Evolutionary conservation across 1,140 invertebrate species (phyloP), one percentile per base, ranked within the genome.

Genomic region (Neelides sp.): DNA sequence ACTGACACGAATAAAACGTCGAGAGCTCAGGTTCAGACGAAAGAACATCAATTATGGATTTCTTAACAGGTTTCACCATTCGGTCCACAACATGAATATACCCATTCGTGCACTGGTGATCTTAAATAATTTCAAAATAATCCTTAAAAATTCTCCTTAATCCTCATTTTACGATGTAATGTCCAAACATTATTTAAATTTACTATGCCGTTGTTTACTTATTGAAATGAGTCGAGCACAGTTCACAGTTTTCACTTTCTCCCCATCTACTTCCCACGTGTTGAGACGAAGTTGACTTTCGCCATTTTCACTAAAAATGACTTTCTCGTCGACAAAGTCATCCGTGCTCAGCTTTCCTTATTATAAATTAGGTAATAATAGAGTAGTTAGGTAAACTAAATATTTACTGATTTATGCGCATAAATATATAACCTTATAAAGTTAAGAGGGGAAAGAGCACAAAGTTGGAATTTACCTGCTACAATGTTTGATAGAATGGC

Each of bases 281-380:
- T 80, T 80, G 55, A 79, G 72, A 40, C 77, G 68, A 45, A 78
- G 73, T 30, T 67, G 69, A 47, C 71, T 71, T 46, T 72, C 68
- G 15, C 69, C 61, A 52, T 72, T 69, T 46, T 69, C 65, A 34
- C 71, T 75, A 10, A 64, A 60, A 4, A 74, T 43, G 7, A 72
- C 59, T 66, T 69, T 55, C 35, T 59, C 57, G 20, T 59, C 57
- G 3, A 55, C 54, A 32, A 55, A 55, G 22, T 59, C 53, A 26
- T 52, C 47, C 1, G 57, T 59, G 13, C 32, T 46, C 0, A 59
- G 26, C 27, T 28, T 46, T 2, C 53, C 53, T 8, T 45, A 22
- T n/a, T n/a, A n/a, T n/a, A n/a, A n/a, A n/a, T n/a, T n/a, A n/a
- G n/a, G n/a, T n/a, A n/a, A n/a, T n/a, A n/a, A n/a, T n/a, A n/a